Evolutionary conservation across 1,140 invertebrate genomes (phyloP), one percentile per base, ranked within the genome.

Genomic region (Andrena cerasifolii): DNA sequence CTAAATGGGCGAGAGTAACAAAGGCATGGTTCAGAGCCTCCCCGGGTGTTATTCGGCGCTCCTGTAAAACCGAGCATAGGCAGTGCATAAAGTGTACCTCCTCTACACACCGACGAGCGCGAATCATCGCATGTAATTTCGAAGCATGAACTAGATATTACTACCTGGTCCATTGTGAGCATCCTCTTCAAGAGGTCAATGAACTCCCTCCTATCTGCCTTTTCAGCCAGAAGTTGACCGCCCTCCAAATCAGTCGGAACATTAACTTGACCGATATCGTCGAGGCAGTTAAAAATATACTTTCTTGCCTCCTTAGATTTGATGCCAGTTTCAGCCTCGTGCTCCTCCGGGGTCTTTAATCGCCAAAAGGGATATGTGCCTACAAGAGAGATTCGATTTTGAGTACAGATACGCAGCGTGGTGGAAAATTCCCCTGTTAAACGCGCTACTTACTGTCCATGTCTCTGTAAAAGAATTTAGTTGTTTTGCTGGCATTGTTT

Each of bases 241-340:
- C 98, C 98, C 93, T 99, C 98, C 72, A 99, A 93, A 93, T 99
- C 98, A 8, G 97, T 99, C 51, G 98, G 98, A 65, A 99, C 98
- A 93, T 99, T 99, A 7, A 99, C 98, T 89, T 96, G 98, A 78
- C 97, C 98, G 92, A 99, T 99, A 92, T 99, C 99, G 89, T 99
- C 99, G 59, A 99, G 94, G 92, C 98, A 99, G 92, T 99, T 99
- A 93, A 99, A 99, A 86, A 99, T 99, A 93, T 99, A 99, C 92
- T 99, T 99, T 88, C 99, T 94, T 0, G 99, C 99, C 94, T 99
- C 99, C 94, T 99, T 99, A 51, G 98, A 99, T 93, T 99, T 99
- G 81, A 99, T 99, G 71, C 97, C 97, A 56, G 98, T 99, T 94
- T 99, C 99, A 0, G 96, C 95, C 93, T 99, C 99, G 91, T 99